Evolutionary conservation across 2,113 vertebrate species (phyloP).

Genomic region (Falcunculus frontatus): DNA sequence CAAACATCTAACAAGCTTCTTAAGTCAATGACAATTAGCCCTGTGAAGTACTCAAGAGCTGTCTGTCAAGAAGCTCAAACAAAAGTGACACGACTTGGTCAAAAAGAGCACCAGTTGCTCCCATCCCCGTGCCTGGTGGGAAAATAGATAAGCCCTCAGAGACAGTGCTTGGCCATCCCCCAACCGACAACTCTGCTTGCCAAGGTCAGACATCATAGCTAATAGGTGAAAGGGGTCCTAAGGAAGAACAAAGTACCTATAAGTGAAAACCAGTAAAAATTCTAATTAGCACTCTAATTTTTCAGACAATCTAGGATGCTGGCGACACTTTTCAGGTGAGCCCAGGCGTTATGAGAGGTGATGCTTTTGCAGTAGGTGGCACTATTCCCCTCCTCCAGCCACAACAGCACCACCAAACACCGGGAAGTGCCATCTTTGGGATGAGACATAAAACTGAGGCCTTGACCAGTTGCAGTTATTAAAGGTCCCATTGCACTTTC

Average conservation of each 20-base stretch:
- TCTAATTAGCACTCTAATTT: neutral
- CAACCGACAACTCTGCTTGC: neutral
- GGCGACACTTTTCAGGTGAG: neutral
- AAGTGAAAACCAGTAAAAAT: neutral
- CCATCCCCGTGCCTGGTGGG: neutral
- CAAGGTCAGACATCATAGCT: neutral
- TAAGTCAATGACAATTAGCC: neutral
- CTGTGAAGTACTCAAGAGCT: neutral
- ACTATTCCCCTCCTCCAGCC: constrained; percentile 36
- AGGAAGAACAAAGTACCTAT: neutral
- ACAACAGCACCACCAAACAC: neutral
- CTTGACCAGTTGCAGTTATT: constrained; percentile 65
- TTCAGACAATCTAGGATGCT: neutral
- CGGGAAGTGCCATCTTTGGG: constrained; percentile 45
- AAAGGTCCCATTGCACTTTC: constrained; percentile 67
- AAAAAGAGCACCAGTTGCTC: neutral
- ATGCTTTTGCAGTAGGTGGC: neutral
- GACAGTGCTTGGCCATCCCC: neutral
- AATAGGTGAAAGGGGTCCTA: neutral
- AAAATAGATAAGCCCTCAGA: neutral
- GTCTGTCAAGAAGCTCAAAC: neutral
- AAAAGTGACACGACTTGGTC: neutral
- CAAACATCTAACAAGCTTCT: constrained; percentile 8
- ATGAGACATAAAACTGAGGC: constrained; percentile 62
- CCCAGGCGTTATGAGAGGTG: neutral